phyloP scores from a whole-genome alignment of 2,113 vertebrate species.

The Callospermophilus lateralis region DNA sequence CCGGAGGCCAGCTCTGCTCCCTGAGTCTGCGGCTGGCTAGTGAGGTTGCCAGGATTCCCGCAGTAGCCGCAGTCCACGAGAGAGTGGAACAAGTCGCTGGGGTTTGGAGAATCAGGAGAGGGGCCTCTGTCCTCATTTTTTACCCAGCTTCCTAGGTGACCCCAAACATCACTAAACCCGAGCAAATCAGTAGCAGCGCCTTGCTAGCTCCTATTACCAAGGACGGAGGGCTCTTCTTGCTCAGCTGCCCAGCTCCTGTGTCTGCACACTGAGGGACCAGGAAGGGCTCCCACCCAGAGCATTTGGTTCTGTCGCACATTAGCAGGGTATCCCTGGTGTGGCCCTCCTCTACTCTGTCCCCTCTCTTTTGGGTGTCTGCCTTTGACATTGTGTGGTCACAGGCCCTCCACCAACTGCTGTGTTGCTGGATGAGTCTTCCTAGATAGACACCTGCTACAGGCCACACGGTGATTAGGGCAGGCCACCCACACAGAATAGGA shows the following conservation, averaged over 20 bases:
- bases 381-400: background rate
- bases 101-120: background rate
- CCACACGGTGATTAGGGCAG: background rate
- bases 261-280: background rate
- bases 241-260: background rate
- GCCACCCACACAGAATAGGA: background rate
- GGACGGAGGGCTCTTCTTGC: background rate
- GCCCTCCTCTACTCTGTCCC: background rate
- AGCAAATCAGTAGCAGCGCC: fast-evolving
- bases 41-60: background rate
- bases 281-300: no score
- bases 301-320: background rate
- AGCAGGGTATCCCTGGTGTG: background rate
- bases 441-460: background rate
- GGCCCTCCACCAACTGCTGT: no score
- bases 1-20: fast-evolving
- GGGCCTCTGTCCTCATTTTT: background rate
- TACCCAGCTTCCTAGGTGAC: background rate
- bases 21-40: background rate
- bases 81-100: background rate
- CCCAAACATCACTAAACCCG: background rate
- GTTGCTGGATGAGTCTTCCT: background rate
- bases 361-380: background rate
- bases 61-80: fast-evolving
- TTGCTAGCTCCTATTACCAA: background rate